Base-by-base conservation (phyloP, 2,888 invertebrate genomes). In the Harpagoxenus sublaevis region DNA sequence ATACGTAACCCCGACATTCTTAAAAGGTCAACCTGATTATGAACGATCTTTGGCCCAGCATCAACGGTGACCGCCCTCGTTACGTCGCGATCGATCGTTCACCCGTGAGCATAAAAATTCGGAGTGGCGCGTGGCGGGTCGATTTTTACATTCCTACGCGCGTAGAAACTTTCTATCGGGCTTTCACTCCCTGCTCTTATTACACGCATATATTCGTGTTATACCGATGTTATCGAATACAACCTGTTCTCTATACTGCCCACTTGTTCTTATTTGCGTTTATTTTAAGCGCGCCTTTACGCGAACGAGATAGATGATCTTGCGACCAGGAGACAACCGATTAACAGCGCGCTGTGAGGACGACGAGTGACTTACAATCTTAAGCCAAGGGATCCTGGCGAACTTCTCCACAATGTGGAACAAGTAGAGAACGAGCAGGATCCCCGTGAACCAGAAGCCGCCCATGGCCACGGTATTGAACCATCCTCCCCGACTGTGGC, bases 331-430 rank as follows among this genome's bases (percentile, higher is more conserved):
- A 48, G 2, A 28, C 31, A 42, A 12, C 15, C 12, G 68, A 48
- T 48, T 78, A 31, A n/a, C 15, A n/a, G 9, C 18, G 15, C n/a
- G 53, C 28, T 39, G 9, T 5, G 73, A 28, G 3, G 8, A 39
- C 23, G 1, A 55, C 5, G n/a, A n/a, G 31, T 2, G 10, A 88
- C 91, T 95, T 94, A 97, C 98, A 88, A 98, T 96, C 95, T 97
- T 97, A 84, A 98, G 95, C 98, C 98, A 98, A 2, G 98, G 98
- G 91, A 98, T 97, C 95, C 96, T 97, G 94, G 97, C 97, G 94
- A 97, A 97, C 95, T 97, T 97, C 95, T 98, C 98, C 86, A 98
- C 96, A 42, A 98, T 96, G 94, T 98, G 98, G 95, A 98, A 98
- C 86, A 98, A 94, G 94, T 98, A 99, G 84, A 98, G 96, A 1